A percentile compares a stretch with the other conserved stretches of the same genome.
phyloP scores from a whole-genome alignment of 2,888 invertebrate genomes.

The Autographa gamma region DNA sequence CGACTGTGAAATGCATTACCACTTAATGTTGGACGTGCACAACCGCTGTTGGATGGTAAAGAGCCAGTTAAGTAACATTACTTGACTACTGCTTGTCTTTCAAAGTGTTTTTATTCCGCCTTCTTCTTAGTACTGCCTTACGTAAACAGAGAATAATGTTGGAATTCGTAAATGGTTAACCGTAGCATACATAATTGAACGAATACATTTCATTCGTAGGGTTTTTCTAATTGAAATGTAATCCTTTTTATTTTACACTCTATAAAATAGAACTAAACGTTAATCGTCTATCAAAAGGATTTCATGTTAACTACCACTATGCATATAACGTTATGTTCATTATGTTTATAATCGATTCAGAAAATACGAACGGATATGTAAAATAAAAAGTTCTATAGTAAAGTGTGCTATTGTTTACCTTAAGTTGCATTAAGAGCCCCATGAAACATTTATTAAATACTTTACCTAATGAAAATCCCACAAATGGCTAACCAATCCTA shows the following conservation, averaged over 20 bases:
- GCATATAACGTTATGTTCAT: no score
- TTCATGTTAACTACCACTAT: no score
- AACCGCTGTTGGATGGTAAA: neutral
- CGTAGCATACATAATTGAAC: no score
- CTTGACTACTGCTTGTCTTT: neutral
- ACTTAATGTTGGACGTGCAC: slow-evolving; percentile 4
- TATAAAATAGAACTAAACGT: no score
- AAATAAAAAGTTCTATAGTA: neutral
- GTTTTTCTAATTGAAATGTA: no score
- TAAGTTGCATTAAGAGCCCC: neutral
- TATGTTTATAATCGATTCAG: no score
- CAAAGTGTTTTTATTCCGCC: neutral
- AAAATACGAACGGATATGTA: no score
- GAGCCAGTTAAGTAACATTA: neutral
- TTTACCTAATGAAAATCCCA: slow-evolving; percentile 24
- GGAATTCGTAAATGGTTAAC: no score
- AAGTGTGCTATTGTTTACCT: neutral
- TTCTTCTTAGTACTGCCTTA: neutral
- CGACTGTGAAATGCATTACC: slow-evolving; percentile 4
- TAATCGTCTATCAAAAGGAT: no score
- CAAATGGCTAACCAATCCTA: slow-evolving; percentile 28
- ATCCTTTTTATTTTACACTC: no score
- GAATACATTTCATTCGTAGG: no score
- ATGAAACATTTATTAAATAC: slow-evolving; percentile 16
- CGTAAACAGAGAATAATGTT: neutral